These are phyloP conservation scores for Sciurus niger DNA, from an alignment of 2,113 vertebrate genomes.

Conservation along the genomic window DNA sequence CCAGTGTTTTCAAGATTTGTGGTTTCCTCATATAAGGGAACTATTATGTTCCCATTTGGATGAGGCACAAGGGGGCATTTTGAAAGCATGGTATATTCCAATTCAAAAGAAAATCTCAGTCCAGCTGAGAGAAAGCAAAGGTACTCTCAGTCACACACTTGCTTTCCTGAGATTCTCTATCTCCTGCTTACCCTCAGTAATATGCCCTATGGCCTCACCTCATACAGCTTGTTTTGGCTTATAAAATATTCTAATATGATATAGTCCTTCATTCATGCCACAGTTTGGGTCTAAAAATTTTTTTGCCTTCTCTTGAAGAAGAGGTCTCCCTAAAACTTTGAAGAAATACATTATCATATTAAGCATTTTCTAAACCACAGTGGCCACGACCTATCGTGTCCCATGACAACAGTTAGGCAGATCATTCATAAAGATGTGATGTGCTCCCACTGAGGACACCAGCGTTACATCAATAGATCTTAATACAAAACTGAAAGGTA, in stretches of 20 bases:
- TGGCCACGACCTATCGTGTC: not conserved
- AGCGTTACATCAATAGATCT: not conserved
- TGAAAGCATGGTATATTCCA: slow-evolving; percentile 47
- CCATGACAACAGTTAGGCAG: not conserved
- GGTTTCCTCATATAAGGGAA: slow-evolving; percentile 80
- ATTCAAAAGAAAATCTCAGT: slow-evolving; percentile 40
- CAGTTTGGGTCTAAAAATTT: not conserved
- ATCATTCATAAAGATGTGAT: not conserved
- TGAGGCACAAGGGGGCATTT: slow-evolving; percentile 71
- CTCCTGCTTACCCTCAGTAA: not conserved
- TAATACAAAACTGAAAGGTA: slow-evolving; percentile 4
- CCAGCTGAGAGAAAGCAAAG: slow-evolving; percentile 23
- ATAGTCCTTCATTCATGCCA: not conserved
- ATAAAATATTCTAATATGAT: slow-evolving; percentile 31
- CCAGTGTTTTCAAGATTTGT: slow-evolving; percentile 74
- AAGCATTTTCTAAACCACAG: not conserved
- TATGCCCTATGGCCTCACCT: not conserved
- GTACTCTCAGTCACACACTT: not conserved
- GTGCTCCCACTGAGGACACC: not conserved
- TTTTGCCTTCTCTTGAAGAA: not conserved
- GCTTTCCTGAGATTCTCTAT: not conserved
- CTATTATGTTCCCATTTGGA: slow-evolving; percentile 79
- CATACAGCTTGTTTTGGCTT: not conserved
- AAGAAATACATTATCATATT: not conserved
- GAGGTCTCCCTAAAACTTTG: not conserved